Percentiles rank a stretch among this genome's conserved stretches.
These are phyloP conservation scores for Lysandra bellargus DNA, from an alignment of 2,888 invertebrate species.

Conservation along the genomic window DNA sequence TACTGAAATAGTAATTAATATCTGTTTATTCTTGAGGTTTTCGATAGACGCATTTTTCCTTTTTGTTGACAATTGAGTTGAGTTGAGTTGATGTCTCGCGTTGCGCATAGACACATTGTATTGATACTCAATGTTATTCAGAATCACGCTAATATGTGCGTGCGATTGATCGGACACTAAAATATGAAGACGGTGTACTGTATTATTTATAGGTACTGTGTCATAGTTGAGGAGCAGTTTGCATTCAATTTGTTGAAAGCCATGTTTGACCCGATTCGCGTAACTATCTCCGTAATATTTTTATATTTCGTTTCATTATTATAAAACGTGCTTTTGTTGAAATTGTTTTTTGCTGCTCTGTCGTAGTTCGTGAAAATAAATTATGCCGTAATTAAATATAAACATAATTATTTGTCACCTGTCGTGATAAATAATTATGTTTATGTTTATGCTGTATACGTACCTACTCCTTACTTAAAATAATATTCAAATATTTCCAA, in stretches of 20 bases:
- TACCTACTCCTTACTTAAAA: too few species aligned
- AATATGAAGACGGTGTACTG: background rate
- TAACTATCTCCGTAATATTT: constrained; percentile 35
- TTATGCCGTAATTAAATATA: background rate
- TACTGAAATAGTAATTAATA: too few species aligned
- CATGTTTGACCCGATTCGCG: constrained; percentile 55
- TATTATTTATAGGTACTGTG: background rate
- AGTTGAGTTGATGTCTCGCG: too few species aligned
- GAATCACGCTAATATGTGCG: background rate
- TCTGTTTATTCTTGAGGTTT: too few species aligned
- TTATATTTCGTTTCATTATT: constrained; percentile 30
- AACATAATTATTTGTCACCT: background rate
- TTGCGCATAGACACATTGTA: background rate
- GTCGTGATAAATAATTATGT: background rate
- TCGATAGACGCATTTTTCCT: too few species aligned
- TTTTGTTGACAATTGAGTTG: too few species aligned
- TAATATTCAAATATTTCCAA: too few species aligned
- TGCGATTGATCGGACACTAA: background rate
- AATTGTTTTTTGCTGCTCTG: constrained; percentile 2
- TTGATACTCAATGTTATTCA: background rate
- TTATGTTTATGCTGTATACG: too few species aligned
- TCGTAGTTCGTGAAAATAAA: background rate
- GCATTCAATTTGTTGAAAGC: constrained; percentile 59
- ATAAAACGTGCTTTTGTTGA: constrained; percentile 15
- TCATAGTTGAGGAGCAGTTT: constrained; percentile 45